These are phyloP conservation scores for Eumacrocentrus americanus DNA, from an alignment of 2,888 invertebrate genomes.

Conservation along the genomic window DNA sequence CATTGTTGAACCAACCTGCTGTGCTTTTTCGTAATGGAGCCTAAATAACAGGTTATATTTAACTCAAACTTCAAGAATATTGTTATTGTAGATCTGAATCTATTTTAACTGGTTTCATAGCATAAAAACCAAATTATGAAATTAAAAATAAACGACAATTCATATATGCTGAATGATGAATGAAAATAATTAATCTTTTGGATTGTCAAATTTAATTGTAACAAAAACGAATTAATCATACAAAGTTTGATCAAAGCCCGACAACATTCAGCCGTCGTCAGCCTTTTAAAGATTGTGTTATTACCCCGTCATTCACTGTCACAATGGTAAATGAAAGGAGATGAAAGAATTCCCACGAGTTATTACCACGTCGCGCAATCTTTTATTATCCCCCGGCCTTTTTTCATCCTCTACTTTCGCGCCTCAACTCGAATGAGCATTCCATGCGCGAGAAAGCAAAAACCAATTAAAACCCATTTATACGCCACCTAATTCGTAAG, in stretches of 20 bases:
- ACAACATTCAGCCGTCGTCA: slow-evolving; percentile 1
- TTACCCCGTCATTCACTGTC: slow-evolving; percentile 12
- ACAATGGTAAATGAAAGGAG: slow-evolving; percentile 7
- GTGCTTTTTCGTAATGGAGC: too few species aligned
- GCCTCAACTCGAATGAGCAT: neutral
- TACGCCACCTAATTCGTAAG: slow-evolving; percentile 48
- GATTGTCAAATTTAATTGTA: too few species aligned
- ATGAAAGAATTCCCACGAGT: slow-evolving; percentile 5
- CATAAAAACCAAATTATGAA: too few species aligned
- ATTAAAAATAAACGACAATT: too few species aligned
- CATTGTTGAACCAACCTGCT: too few species aligned
- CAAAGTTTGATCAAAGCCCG: neutral
- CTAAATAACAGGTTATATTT: too few species aligned
- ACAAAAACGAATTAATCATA: neutral
- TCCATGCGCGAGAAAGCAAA: slow-evolving; percentile 25
- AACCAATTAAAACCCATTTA: slow-evolving; percentile 58
- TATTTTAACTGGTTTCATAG: too few species aligned
- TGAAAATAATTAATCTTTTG: too few species aligned
- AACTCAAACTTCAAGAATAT: too few species aligned
- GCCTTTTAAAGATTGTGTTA: slow-evolving; percentile 3
- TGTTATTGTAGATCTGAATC: too few species aligned
- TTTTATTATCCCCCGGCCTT: slow-evolving; percentile 12
- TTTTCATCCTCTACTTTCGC: slow-evolving; percentile 11
- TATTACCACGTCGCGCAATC: slow-evolving; percentile 10
- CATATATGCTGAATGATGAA: too few species aligned